Evolutionary conservation across 1,140 invertebrate genomes (phyloP).

Genomic region (Neomicropteryx cornuta): DNA sequence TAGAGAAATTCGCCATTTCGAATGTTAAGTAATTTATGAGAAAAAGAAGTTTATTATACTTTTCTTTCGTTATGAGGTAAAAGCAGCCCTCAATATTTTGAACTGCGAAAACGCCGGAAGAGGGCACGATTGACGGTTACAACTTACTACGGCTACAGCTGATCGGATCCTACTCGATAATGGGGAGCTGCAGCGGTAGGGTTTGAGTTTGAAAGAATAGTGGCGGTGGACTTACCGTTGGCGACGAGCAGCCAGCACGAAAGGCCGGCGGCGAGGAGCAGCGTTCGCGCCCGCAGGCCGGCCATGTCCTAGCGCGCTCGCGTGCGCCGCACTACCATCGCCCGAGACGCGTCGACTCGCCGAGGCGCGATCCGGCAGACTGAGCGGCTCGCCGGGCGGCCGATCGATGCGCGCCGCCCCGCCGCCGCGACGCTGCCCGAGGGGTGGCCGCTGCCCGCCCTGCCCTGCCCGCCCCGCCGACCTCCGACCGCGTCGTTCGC

Average conservation of each 20-base stretch:
- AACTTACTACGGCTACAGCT: no score
- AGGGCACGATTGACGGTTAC: no score
- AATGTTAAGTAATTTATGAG: no score
- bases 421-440: slow-evolving; percentile 13
- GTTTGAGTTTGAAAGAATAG: neutral
- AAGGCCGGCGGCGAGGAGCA: no score
- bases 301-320: slow-evolving; percentile 35
- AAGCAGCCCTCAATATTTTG: no score
- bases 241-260: slow-evolving; percentile 35
- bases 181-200: slow-evolving; percentile 19
- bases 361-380: slow-evolving; percentile 24
- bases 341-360: slow-evolving; percentile 30
- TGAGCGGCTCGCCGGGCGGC: slow-evolving; percentile 29
- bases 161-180: no score
- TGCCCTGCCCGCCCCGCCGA: slow-evolving; percentile 7
- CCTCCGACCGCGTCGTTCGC: slow-evolving; percentile 20
- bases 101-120: no score
- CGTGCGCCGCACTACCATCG: slow-evolving; percentile 38
- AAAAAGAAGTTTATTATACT: no score
- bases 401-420: slow-evolving; percentile 25
- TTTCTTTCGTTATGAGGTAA: no score
- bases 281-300: slow-evolving; percentile 39
- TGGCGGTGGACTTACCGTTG: slow-evolving; percentile 31
- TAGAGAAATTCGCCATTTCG: no score
- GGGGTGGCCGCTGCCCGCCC: slow-evolving; percentile 10